A percentile compares a stretch with the other conserved stretches of the same genome.
Evolutionary conservation across 2,797 vertebrate genomes (phyloP).

Genomic region (Argyrosomus regius): DNA sequence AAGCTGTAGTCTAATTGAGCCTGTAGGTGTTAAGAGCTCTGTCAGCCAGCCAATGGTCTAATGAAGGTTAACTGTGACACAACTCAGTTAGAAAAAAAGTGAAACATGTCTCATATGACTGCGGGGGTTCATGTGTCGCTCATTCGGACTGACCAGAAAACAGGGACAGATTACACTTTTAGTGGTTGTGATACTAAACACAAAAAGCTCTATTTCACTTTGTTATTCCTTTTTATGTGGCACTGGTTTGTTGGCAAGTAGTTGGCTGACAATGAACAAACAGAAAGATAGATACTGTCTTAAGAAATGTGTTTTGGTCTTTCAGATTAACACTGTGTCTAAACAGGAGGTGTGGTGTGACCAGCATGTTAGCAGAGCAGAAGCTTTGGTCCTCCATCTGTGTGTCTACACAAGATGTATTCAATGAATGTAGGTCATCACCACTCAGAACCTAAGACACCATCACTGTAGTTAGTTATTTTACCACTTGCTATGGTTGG

Average conservation of each 20-base stretch:
- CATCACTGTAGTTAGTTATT: not conserved
- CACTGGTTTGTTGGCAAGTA: not conserved
- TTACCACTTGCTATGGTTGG: not conserved
- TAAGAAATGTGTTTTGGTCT: not conserved
- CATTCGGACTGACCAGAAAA: not conserved
- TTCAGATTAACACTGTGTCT: not conserved
- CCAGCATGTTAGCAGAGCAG: not conserved
- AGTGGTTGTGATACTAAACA: not conserved
- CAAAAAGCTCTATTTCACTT: not conserved
- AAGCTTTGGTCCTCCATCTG: not conserved
- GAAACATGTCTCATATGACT: constrained; percentile 3
- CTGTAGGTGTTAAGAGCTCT: constrained; percentile 14
- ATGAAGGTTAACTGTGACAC: constrained; percentile 45
- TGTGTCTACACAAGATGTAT: not conserved
- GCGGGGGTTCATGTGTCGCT: not conserved
- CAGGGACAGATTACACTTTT: not conserved
- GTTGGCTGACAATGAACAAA: not conserved
- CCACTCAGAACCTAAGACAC: not conserved
- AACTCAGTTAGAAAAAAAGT: constrained; percentile 4
- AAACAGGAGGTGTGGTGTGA: not conserved
- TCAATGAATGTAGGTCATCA: not conserved
- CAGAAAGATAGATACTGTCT: not conserved
- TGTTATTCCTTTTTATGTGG: not conserved
- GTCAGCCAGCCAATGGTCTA: not conserved
- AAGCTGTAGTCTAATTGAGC: constrained; percentile 10